Evolutionary conservation across 1,140 invertebrate genomes (phyloP).

Genomic region (Drosophila neocordata): DNA sequence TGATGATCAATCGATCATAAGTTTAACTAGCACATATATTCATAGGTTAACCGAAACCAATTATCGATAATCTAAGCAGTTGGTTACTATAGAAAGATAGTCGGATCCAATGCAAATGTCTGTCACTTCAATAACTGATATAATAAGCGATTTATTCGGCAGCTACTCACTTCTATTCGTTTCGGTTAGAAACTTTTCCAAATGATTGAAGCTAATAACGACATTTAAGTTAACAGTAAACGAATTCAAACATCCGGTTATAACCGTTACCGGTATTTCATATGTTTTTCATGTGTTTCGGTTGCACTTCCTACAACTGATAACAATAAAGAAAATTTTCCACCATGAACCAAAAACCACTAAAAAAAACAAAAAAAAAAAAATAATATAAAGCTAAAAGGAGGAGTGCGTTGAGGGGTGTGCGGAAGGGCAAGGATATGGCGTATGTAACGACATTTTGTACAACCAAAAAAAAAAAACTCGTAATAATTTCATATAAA

Average conservation of each 20-base stretch:
- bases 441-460: conserved; percentile 71
- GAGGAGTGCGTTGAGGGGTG: conserved; percentile 8
- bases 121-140: no score
- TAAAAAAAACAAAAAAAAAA: neutral
- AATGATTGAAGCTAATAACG: no score
- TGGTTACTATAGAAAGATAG: no score
- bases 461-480: conserved; percentile 74
- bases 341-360: conserved; percentile 54
- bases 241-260: neutral
- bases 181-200: no score
- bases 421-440: conserved; percentile 14
- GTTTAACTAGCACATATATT: neutral
- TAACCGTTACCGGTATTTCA: neutral
- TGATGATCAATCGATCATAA: neutral
- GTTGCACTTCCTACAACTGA: conserved; percentile 11
- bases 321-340: conserved; percentile 62
- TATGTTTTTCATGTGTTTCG: neutral
- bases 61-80: conserved; percentile 35
- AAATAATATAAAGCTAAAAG: conserved; percentile 37
- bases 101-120: no score
- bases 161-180: no score
- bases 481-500: conserved; percentile 81
- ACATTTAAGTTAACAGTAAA: no score
- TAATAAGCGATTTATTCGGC: no score
- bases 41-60: neutral